A percentile compares a stretch with the other conserved stretches of the same genome.
These are phyloP conservation scores for Netelia fuscicornis DNA, from an alignment of 2,888 invertebrate species.

Conservation along the genomic window DNA sequence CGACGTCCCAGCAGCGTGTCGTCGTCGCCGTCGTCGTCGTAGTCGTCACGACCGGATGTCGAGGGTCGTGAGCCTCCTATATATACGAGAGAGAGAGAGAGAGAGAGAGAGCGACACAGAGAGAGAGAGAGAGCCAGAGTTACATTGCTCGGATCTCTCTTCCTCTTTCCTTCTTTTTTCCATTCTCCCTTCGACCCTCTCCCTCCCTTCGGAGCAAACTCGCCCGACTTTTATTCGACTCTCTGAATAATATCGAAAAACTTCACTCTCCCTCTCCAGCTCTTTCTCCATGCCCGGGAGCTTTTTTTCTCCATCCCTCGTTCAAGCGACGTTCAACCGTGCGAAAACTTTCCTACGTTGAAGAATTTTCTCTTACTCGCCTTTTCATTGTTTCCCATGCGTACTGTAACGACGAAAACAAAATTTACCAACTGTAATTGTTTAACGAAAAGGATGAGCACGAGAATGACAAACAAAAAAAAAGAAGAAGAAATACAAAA, in stretches of 20 bases:
- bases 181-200: background rate
- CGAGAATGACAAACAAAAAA: background rate
- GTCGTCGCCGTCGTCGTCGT: conserved; percentile 48
- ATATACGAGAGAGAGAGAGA: background rate
- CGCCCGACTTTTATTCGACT: conserved; percentile 1
- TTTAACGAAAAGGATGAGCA: background rate
- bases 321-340: background rate
- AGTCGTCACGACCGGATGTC: conserved; percentile 61
- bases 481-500: background rate
- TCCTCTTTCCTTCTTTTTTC: conserved; percentile 39
- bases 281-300: background rate
- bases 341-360: background rate
- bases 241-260: conserved; percentile 13
- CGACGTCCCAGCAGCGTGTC: conserved; percentile 43
- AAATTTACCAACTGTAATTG: background rate
- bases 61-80: conserved; percentile 58
- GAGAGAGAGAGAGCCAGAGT: background rate
- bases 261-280: background rate
- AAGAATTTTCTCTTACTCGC: background rate
- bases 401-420: background rate
- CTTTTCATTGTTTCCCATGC: background rate
- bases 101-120: too few species aligned
- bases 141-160: conserved; percentile 28
- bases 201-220: conserved; percentile 26
- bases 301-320: conserved; percentile 6